These are phyloP conservation scores for Phainopepla nitens DNA, from an alignment of 2,113 vertebrate genomes.

Conservation along the genomic window DNA sequence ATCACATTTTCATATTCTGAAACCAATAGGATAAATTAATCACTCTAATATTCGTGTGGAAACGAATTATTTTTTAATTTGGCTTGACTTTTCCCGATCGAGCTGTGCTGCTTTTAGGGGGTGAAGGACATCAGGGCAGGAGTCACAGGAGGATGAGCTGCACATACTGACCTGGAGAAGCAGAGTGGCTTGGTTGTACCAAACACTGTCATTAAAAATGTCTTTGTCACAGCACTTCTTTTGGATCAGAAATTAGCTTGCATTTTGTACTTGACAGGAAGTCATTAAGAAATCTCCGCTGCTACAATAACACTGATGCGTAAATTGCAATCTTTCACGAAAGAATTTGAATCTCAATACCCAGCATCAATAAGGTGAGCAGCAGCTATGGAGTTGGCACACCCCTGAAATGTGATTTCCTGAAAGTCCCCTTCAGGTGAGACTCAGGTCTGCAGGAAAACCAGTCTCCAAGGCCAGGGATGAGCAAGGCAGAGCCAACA, in stretches of 20 bases:
- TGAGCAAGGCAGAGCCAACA: not conserved
- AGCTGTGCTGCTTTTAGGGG: not conserved
- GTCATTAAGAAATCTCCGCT: constrained; percentile 10
- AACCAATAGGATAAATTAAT: not conserved
- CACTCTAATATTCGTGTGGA: not conserved
- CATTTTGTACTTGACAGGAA: constrained; percentile 35
- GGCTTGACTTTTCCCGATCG: rapidly evolving
- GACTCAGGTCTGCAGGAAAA: not conserved
- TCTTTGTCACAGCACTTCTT: constrained; percentile 5
- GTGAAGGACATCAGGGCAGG: not conserved
- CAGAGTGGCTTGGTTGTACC: not conserved
- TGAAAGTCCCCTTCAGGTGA: not conserved
- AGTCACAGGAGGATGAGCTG: not conserved
- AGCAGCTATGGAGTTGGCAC: not conserved
- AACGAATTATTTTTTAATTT: not conserved
- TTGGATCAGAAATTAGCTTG: not conserved
- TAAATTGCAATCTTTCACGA: constrained; percentile 54
- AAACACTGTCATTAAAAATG: not conserved
- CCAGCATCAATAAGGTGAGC: not conserved
- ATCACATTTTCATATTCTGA: not conserved
- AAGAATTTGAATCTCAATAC: constrained; percentile 49
- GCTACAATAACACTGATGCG: constrained; percentile 25
- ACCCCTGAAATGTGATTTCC: not conserved
- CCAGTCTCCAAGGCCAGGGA: not conserved
- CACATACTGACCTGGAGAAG: not conserved